Evolutionary conservation across 2,113 vertebrate genomes (phyloP).

Genomic region (Astur gentilis): DNA sequence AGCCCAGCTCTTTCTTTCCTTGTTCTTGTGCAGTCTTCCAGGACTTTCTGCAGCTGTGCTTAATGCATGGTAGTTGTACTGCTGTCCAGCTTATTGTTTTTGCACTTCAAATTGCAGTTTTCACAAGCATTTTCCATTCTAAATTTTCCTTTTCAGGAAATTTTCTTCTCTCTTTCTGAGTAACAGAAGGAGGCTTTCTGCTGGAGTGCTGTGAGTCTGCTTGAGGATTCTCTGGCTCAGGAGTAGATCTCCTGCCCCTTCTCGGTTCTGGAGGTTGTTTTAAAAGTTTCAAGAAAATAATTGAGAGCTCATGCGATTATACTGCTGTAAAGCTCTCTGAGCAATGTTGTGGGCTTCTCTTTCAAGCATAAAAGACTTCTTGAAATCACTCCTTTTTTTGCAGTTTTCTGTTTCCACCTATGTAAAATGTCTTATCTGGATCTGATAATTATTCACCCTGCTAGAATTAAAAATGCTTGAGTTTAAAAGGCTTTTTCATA

Average conservation of each 20-base stretch:
- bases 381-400: background rate
- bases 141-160: background rate
- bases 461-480: background rate
- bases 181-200: background rate
- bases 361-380: background rate
- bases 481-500: background rate
- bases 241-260: background rate
- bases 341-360: background rate
- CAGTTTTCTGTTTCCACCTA: background rate
- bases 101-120: background rate
- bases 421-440: background rate
- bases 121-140: background rate
- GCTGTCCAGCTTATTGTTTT: background rate
- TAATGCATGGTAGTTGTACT: background rate
- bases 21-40: background rate
- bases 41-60: background rate
- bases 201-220: background rate
- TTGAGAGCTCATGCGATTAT: background rate
- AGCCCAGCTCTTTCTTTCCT: background rate
- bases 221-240: background rate
- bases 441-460: background rate
- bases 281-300: background rate
- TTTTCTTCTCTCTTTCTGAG: background rate
- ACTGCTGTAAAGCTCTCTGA: background rate
- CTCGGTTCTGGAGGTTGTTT: background rate